Conservation (phyloP, 2,113 vertebrate species). For the Perca flavescens region DNA sequence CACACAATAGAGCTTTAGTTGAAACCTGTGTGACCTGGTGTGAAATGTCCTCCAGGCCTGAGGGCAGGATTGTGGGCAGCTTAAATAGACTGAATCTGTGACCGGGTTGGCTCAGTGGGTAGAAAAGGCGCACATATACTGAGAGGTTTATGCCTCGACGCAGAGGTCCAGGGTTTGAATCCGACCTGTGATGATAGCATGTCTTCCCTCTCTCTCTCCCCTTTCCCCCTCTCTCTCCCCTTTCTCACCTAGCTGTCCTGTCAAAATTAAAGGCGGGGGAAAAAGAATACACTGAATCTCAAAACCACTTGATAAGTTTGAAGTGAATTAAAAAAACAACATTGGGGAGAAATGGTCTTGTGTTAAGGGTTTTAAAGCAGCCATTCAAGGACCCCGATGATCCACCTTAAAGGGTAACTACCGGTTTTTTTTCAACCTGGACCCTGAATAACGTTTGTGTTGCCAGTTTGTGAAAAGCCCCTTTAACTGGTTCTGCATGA, state of each 20-base stretch:
- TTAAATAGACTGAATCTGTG: background rate
- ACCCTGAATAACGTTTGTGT: background rate
- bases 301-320: background rate
- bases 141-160: too few relatives aligned
- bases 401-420: background rate
- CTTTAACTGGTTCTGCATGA: background rate
- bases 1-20: slow-evolving; percentile 24
- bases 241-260: too few relatives aligned
- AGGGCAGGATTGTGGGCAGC: background rate
- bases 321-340: background rate
- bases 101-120: too few relatives aligned
- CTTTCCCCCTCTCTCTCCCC: too few relatives aligned
- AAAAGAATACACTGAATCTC: background rate
- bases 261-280: too few relatives aligned
- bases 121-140: too few relatives aligned
- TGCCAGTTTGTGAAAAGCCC: background rate
- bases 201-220: too few relatives aligned
- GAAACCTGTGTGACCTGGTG: slow-evolving; percentile 3
- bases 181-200: too few relatives aligned
- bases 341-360: background rate
- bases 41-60: background rate
- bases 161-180: too few relatives aligned
- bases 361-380: slow-evolving; percentile 3
- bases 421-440: too few relatives aligned
- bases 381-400: background rate